phyloP scores from a whole-genome alignment of 2,113 vertebrate species.

The Columba livia region DNA sequence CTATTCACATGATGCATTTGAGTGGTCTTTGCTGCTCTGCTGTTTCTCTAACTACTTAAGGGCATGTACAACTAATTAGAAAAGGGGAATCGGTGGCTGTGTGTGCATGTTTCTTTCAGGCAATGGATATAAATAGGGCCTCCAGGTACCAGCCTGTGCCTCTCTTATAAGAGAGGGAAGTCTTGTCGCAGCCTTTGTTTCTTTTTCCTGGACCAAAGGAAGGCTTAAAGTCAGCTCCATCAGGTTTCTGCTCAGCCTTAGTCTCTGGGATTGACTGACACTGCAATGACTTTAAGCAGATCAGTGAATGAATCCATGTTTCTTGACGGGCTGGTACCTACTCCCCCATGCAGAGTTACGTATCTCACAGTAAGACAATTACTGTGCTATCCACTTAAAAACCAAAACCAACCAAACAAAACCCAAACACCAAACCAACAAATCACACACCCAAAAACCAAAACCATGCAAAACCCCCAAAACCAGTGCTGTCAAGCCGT shows the following conservation, averaged over 20 bases:
- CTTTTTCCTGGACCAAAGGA: neutral
- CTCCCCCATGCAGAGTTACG: neutral
- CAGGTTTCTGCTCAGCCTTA: neutral
- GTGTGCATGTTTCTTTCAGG: neutral
- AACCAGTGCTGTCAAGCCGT: neutral
- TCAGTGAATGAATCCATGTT: neutral
- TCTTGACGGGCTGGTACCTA: neutral
- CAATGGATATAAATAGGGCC: neutral
- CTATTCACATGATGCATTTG: neutral
- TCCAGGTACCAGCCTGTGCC: neutral
- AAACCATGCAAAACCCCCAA: no score
- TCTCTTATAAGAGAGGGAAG: neutral
- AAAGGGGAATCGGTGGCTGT: neutral
- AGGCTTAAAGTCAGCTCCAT: fast-evolving
- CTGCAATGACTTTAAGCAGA: neutral
- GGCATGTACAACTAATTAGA: neutral
- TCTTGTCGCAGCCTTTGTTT: neutral
- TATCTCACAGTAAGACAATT: neutral
- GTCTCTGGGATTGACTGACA: neutral
- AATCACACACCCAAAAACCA: no score
- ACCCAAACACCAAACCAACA: no score
- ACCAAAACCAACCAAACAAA: no score
- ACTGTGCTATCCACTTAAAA: neutral
- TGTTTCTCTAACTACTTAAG: neutral
- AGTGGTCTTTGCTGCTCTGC: neutral